Conservation (phyloP, 1,140 invertebrate genomes). For the Drosophila tristis region DNA sequence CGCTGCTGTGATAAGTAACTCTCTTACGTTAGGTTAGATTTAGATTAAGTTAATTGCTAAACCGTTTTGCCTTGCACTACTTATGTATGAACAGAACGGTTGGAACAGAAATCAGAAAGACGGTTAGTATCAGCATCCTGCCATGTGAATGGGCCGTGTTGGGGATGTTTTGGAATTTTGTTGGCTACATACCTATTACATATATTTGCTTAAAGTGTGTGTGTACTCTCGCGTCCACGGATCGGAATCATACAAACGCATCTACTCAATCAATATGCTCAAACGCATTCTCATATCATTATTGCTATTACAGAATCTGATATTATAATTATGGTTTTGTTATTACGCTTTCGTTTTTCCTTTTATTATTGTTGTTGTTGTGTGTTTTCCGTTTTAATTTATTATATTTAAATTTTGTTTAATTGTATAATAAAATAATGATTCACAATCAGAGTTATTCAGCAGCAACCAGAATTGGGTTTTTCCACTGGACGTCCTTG, state of each 20-base stretch:
- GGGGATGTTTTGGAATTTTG: slow-evolving; percentile 33
- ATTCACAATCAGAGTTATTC: slow-evolving; percentile 86
- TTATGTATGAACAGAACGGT: slow-evolving; percentile 70
- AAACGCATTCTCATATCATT: slow-evolving; percentile 59
- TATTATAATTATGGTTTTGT: slow-evolving; percentile 66
- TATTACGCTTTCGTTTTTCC: slow-evolving; percentile 37
- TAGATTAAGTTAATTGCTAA: slow-evolving; percentile 77
- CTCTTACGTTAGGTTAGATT: slow-evolving; percentile 68
- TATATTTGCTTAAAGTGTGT: slow-evolving; percentile 62
- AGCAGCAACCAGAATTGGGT: slow-evolving; percentile 94
- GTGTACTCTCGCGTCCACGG: slow-evolving; percentile 25
- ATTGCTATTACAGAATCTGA: slow-evolving; percentile 73
- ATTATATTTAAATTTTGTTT: slow-evolving; percentile 83
- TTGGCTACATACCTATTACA: slow-evolving; percentile 54
- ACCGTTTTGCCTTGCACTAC: slow-evolving; percentile 74
- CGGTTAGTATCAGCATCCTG: slow-evolving; percentile 53
- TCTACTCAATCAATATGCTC: slow-evolving; percentile 46
- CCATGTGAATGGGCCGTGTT: slow-evolving; percentile 18
- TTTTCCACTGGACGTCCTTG: slow-evolving; percentile 92
- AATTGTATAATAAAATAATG: slow-evolving; percentile 84
- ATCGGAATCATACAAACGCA: slow-evolving; percentile 55
- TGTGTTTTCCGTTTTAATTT: slow-evolving; percentile 78
- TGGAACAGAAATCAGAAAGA: slow-evolving; percentile 57
- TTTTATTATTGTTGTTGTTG: slow-evolving; percentile 62
- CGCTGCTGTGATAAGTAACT: slow-evolving; percentile 76